A percentile compares a stretch with the other conserved stretches of the same genome.
Evolutionary conservation across 2,888 invertebrate species (phyloP).

Genomic region (Aphodius sticticus): DNA sequence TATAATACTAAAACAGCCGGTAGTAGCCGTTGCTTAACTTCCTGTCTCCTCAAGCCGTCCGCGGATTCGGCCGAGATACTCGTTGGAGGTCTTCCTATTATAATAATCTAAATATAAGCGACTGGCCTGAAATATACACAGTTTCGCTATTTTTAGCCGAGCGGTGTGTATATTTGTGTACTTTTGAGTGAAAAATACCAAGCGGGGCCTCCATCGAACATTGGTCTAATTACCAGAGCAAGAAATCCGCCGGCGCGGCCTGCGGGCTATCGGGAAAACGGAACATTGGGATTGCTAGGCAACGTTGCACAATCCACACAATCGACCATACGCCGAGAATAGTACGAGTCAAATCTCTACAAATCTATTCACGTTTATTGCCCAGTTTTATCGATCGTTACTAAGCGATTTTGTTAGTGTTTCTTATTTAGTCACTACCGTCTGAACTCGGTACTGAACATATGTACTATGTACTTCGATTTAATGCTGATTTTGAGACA

Average conservation of each 20-base stretch:
- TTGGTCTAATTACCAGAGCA: constrained; percentile 14
- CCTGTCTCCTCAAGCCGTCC: not conserved
- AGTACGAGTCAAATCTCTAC: not conserved
- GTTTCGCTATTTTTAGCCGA: constrained; percentile 11
- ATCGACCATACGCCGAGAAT: not conserved
- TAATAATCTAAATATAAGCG: constrained; percentile 23
- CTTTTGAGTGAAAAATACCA: constrained; percentile 24
- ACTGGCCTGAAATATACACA: constrained; percentile 26
- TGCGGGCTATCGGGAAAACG: not conserved
- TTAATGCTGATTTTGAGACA: not conserved
- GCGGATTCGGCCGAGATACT: constrained; percentile 10
- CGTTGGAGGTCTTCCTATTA: constrained; percentile 22
- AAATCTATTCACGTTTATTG: constrained; percentile 4
- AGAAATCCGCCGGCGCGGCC: not conserved
- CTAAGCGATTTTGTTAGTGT: not conserved
- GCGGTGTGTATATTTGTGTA: constrained; percentile 21
- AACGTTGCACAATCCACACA: not conserved
- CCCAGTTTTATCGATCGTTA: not conserved
- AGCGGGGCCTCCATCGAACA: not conserved
- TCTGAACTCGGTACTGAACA: not conserved
- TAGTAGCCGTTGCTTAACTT: not conserved
- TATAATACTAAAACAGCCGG: not conserved
- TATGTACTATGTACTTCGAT: not conserved
- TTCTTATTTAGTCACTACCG: not conserved
- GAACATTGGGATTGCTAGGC: not conserved